Evolutionary conservation across 1,140 invertebrate genomes (phyloP).

Genomic region (Camponotus floridanus): DNA sequence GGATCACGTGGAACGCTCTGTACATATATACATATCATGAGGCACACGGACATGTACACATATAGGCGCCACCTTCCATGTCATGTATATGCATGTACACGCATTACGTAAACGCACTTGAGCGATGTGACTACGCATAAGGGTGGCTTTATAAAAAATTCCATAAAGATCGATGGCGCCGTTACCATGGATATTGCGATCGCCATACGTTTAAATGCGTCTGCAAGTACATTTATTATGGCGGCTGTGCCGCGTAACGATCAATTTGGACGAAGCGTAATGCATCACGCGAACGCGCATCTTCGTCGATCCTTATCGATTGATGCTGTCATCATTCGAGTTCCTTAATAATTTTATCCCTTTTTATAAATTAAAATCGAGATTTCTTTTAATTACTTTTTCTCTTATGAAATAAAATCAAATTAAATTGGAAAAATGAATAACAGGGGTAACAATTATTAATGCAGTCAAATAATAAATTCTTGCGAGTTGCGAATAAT

Average conservation of each 20-base stretch:
- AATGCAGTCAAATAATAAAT: slow-evolving; percentile 34
- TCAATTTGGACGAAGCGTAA: slow-evolving; percentile 37
- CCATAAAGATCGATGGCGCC: slow-evolving; percentile 71
- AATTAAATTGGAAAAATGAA: slow-evolving; percentile 1
- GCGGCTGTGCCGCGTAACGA: slow-evolving; percentile 51
- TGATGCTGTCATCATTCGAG: background rate
- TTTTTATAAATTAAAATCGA: too few relatives aligned
- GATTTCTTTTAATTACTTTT: too few relatives aligned
- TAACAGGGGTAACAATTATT: slow-evolving; percentile 1
- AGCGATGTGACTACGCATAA: slow-evolving; percentile 73
- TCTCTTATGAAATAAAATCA: slow-evolving; percentile 19
- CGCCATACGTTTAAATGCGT: slow-evolving; percentile 66
- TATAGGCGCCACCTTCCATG: slow-evolving; percentile 51
- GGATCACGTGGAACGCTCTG: background rate
- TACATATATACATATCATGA: slow-evolving; percentile 49
- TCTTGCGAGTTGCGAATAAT: background rate
- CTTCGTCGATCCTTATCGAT: slow-evolving; percentile 20
- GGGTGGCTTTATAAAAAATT: slow-evolving; percentile 75
- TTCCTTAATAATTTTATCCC: background rate
- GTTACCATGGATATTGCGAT: slow-evolving; percentile 74
- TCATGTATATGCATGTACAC: slow-evolving; percentile 71
- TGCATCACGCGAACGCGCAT: slow-evolving; percentile 28
- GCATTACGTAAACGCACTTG: slow-evolving; percentile 75
- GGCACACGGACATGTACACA: slow-evolving; percentile 49
- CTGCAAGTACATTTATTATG: slow-evolving; percentile 66